Percentiles rank a stretch among this genome's conserved stretches.
phyloP scores from a whole-genome alignment of 2,113 vertebrate species.

The Tichodroma muraria region DNA sequence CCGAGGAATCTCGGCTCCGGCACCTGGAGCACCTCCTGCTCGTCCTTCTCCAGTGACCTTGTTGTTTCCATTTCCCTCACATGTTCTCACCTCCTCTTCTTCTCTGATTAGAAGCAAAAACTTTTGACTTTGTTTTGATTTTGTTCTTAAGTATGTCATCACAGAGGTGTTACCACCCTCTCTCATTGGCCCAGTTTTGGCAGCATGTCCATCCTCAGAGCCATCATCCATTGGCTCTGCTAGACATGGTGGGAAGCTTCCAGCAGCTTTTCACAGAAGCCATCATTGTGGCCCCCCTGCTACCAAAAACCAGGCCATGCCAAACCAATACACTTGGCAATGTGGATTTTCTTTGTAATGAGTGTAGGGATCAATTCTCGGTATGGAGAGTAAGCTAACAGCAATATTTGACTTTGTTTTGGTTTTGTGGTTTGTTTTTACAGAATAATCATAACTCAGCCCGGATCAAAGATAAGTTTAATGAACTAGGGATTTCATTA shows the following conservation, averaged over 20 bases:
- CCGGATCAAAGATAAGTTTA: conserved; percentile 15
- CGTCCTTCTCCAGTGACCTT: not conserved
- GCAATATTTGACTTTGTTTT: not conserved
- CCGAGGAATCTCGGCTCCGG: fast-evolving
- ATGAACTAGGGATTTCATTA: not conserved
- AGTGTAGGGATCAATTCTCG: not conserved
- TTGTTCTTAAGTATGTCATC: not conserved
- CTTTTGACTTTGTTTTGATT: not conserved
- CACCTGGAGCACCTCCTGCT: not conserved
- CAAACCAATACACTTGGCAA: not conserved
- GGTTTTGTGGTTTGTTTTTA: not conserved
- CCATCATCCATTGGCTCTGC: no score
- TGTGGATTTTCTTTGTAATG: not conserved
- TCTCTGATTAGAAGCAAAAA: not conserved
- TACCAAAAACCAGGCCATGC: not conserved
- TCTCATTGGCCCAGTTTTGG: not conserved
- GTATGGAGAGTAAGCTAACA: not conserved
- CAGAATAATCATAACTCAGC: not conserved
- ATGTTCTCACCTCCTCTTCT: no score
- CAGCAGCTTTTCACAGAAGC: not conserved
- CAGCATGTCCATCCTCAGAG: not conserved
- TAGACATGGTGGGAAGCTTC: not conserved
- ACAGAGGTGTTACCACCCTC: not conserved
- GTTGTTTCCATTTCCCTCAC: not conserved
- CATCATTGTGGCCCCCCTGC: not conserved